Conservation (phyloP, 30 jellyfish, hydroid and myxozoan genomes). For the Hydractinia symbiolongicarpus region DNA sequence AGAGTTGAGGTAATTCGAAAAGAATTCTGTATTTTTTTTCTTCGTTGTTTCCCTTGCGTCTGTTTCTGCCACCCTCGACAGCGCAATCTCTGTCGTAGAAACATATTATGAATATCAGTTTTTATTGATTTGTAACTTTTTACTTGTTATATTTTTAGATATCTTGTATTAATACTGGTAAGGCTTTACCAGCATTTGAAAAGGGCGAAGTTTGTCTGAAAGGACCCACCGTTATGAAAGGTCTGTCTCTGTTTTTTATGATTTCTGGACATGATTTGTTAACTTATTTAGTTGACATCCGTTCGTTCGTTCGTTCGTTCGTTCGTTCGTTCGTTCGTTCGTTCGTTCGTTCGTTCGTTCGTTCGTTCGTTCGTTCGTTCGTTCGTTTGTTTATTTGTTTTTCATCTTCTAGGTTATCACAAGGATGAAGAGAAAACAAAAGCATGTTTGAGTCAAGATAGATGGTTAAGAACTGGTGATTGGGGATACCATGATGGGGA, state of each 20-base stretch:
- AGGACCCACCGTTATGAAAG: constrained; percentile 93
- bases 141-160: constrained; percentile 24
- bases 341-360: background rate
- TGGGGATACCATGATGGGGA: constrained; percentile 77
- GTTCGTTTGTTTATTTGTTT: background rate
- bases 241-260: constrained; percentile 11
- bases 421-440: constrained; percentile 60
- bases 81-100: too few relatives aligned
- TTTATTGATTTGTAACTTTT: too few relatives aligned
- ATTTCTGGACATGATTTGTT: too few relatives aligned
- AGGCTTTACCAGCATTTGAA: constrained; percentile 47
- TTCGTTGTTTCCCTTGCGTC: too few relatives aligned
- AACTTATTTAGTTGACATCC: too few relatives aligned
- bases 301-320: background rate
- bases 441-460: constrained; percentile 56
- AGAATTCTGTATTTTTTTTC: too few relatives aligned
- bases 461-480: constrained; percentile 92
- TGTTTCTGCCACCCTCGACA: too few relatives aligned
- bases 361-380: too few relatives aligned
- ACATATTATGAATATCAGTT: too few relatives aligned
- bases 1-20: too few relatives aligned
- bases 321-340: background rate
- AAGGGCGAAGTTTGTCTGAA: constrained; percentile 70
- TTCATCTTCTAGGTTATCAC: constrained; percentile 49
- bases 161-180: constrained; percentile 43